Evolutionary conservation across 2,113 vertebrate species (phyloP), one percentile per base, ranked within the genome.

Genomic region (Nerophis lumbriciformis): DNA sequence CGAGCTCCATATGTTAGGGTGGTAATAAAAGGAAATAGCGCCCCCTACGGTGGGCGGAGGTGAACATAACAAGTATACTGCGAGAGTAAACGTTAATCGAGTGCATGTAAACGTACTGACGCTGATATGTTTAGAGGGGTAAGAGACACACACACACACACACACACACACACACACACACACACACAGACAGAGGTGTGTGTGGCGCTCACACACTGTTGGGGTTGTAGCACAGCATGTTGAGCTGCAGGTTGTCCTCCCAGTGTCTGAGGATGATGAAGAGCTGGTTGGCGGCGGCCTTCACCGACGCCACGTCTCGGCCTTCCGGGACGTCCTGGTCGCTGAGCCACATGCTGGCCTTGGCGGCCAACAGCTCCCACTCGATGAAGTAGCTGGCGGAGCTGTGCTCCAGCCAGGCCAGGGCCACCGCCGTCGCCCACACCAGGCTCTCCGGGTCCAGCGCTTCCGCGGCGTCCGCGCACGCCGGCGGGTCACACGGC

Each of bases 401-500:
- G 88, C 91, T 94, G 91, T 98, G 93, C 87, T 99, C 96, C 84
- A 99, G 88, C 94, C 97, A 99, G 0, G 94, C 95, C 60, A 99
- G 85, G 0, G 94, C 95, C 61, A 99, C 94, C 0, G 93, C 94
- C 0, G 95, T 98, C 66, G 94, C 95, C 97, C 96, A 98, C 35
- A 98, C 85, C 91, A 92, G 91, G 59, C 93, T 92, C 50, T 92
- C 90, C 0, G 82, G 90, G 63, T 92, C 91, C 0, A 68, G 75
- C 63, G 70, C 87, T 14, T 0, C 75, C 85, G 0, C n/a, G 53
- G 69, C 85, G 57, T 80, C 81, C 0, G 16, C 11, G 19, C 55
- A 12, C 12, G 38, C 19, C 9, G 16, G n/a, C 19, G 38, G n/a
- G 38, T 57, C 38, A 21, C 38, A n/a, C 5, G 53, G 19, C 14